A percentile compares a stretch with the other conserved stretches of the same genome.
phyloP scores from a whole-genome alignment of 2,888 invertebrate genomes.

The Chrysolina oricalcia region DNA sequence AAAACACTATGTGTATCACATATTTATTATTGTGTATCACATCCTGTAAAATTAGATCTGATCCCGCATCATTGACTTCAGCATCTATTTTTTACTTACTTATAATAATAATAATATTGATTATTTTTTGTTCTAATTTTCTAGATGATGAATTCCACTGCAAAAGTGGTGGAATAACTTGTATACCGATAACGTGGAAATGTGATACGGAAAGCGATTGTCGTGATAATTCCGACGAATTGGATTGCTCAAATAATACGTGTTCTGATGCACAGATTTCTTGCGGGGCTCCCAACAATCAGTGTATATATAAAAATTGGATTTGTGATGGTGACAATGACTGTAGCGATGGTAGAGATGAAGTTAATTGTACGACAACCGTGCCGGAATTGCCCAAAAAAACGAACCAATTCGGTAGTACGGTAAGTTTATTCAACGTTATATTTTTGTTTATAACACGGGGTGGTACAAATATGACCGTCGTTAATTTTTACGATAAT shows the following conservation, averaged over 20 bases:
- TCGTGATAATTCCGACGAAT: slow-evolving; percentile 84
- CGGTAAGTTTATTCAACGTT: not conserved
- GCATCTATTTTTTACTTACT: too few relatives aligned
- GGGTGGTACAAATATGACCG: not conserved
- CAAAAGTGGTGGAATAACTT: slow-evolving; percentile 73
- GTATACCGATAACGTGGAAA: slow-evolving; percentile 84
- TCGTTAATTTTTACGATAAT: too few relatives aligned
- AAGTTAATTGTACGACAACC: slow-evolving; percentile 77
- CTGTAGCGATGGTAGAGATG: slow-evolving; percentile 82
- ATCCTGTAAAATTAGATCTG: too few relatives aligned
- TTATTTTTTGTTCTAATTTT: slow-evolving; percentile 38
- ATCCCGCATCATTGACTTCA: too few relatives aligned
- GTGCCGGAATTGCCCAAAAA: not conserved
- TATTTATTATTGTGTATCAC: too few relatives aligned
- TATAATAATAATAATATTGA: too few relatives aligned
- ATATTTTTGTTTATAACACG: not conserved
- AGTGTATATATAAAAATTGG: slow-evolving; percentile 84
- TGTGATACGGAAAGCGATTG: slow-evolving; percentile 91
- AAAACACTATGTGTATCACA: too few relatives aligned
- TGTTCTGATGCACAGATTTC: slow-evolving; percentile 84
- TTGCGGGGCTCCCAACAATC: slow-evolving; percentile 72
- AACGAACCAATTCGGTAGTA: not conserved
- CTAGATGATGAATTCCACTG: slow-evolving; percentile 76
- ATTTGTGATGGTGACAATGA: slow-evolving; percentile 89
- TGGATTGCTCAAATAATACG: slow-evolving; percentile 76